Base-by-base conservation (phyloP, 2,888 invertebrate species). In the Diloba caeruleocephala region DNA sequence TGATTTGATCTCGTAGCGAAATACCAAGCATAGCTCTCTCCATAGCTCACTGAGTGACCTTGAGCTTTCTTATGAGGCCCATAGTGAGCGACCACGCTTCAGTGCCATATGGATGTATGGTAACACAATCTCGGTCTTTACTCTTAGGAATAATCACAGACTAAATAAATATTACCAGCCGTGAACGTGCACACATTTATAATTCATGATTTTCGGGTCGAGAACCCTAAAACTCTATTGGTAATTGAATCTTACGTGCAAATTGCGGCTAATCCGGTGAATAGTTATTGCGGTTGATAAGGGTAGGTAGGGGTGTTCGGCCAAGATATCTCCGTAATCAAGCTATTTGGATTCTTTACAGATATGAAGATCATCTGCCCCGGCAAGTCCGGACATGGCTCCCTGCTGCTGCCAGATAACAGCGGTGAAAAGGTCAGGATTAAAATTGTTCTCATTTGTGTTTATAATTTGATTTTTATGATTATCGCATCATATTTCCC, bases 321-420 rank as follows among this genome's bases (percentile, higher is more conserved):
- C 2, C 9, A 8, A 34, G 13, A 15, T 36, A 23, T 23, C 3
- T 13, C 6, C 6, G 2, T 50, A 57, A 66, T 73, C 9, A 45
- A 48, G 43, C 19, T 6, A 56, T 63, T 65, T 48, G 38, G 5
- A 48, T 66, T 64, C 21, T 8, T 78, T 73, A 6, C 86, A 98
- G 98, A 97, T 88, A 81, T 97, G 46, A 94, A 94, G 54, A 94
- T 98, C 25, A 95, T 94, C 41, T 97, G 97, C 65, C 94, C 95
- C 9, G 98, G 98, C 7, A 95, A 95, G 45, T 96, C 98, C 0
- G 98, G 98, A 0, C 98, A 98, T 84, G 98, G 98, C 0, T 98
- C 98, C 0, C 91, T 97, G 21, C 90, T 98, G 59, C 93, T 97
- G 28, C 95, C 96, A 25, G 95, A 97, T 78, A 98, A 97, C 17